Evolutionary conservation across 2,113 vertebrate species (phyloP).

Genomic region (Equus quagga): DNA sequence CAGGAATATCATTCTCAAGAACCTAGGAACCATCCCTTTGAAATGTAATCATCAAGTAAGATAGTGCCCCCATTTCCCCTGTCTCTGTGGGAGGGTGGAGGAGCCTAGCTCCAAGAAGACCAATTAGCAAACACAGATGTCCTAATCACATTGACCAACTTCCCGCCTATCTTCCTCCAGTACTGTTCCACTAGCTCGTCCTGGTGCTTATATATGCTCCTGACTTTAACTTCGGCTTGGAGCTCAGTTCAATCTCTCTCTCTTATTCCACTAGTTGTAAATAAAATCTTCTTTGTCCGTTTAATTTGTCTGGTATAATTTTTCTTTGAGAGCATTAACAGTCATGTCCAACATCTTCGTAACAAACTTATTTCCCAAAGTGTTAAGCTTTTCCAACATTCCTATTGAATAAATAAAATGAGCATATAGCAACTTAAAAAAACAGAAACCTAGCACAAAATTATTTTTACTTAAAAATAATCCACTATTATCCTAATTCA

Average conservation of each 20-base stretch:
- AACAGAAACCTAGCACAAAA: neutral
- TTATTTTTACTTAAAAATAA: neutral
- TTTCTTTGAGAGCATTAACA: neutral
- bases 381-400: neutral
- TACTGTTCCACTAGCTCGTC: neutral
- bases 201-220: neutral
- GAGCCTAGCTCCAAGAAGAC: neutral
- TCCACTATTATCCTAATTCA: neutral
- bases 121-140: neutral
- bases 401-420: neutral
- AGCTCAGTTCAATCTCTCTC: neutral
- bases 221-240: neutral
- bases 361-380: neutral
- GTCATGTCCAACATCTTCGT: neutral
- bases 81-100: neutral
- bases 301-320: neutral
- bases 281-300: neutral
- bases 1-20: neutral
- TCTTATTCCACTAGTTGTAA: neutral
- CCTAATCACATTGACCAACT: too few species aligned
- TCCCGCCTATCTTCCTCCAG: neutral
- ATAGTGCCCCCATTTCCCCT: neutral
- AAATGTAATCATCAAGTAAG: neutral
- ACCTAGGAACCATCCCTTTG: neutral
- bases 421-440: neutral